Percentiles rank a stretch among this genome's conserved stretches.
These are phyloP conservation scores for Zophobas atratus DNA, from an alignment of 1,140 invertebrate genomes.

Conservation along the genomic window DNA sequence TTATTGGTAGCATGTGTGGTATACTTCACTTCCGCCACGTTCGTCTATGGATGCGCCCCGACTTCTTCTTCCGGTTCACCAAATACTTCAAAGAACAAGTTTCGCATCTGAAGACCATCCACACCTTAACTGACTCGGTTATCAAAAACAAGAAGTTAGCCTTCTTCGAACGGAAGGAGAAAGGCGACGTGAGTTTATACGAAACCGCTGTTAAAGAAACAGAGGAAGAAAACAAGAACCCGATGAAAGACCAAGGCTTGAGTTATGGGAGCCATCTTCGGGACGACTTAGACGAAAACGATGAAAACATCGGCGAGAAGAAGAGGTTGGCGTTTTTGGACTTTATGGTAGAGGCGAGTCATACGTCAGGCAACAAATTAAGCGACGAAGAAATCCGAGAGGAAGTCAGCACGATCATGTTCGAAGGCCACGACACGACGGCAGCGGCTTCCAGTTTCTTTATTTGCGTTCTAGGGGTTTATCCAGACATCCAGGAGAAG, in stretches of 20 bases:
- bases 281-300: slow-evolving; percentile 82
- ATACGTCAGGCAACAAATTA: slow-evolving; percentile 80
- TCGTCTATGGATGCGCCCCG: slow-evolving; percentile 86
- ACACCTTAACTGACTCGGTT: slow-evolving; percentile 78
- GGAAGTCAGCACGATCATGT: slow-evolving; percentile 95
- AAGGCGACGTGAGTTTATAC: slow-evolving; percentile 54
- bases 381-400: slow-evolving; percentile 91
- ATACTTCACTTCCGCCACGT: slow-evolving; percentile 86
- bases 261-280: slow-evolving; percentile 68
- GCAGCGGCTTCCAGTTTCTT: slow-evolving; percentile 89
- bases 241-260: neutral
- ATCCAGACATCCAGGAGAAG: slow-evolving; percentile 81
- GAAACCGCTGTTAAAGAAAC: slow-evolving; percentile 48
- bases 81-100: slow-evolving; percentile 71
- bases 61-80: slow-evolving; percentile 85
- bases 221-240: slow-evolving; percentile 6
- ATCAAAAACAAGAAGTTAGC: slow-evolving; percentile 61
- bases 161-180: slow-evolving; percentile 60
- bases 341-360: slow-evolving; percentile 87
- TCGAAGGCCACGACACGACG: slow-evolving; percentile 94
- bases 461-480: slow-evolving; percentile 83
- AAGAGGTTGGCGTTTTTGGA: slow-evolving; percentile 95
- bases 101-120: slow-evolving; percentile 74
- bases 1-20: slow-evolving; percentile 75
- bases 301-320: slow-evolving; percentile 85